A percentile compares a stretch with the other conserved stretches of the same genome.
These are phyloP conservation scores for Caradrina clavipalpis DNA, from an alignment of 2,888 invertebrate species.

Conservation along the genomic window DNA sequence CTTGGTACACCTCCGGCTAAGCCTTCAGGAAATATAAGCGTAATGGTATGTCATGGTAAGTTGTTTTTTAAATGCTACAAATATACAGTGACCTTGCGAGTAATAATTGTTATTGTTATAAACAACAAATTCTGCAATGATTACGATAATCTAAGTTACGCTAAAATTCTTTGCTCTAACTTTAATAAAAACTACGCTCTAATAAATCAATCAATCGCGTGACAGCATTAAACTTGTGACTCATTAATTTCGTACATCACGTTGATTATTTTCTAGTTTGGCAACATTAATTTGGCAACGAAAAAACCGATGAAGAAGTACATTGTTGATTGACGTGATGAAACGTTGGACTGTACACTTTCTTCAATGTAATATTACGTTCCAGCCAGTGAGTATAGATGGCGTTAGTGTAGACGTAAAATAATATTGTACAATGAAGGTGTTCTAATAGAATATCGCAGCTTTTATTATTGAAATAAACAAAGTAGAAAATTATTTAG, in stretches of 20 bases:
- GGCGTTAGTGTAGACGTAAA: conserved; percentile 7
- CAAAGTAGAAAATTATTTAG: no score
- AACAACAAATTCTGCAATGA: no score
- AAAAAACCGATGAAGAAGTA: neutral
- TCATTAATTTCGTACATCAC: conserved; percentile 18
- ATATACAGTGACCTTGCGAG: no score
- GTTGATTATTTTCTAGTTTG: conserved; percentile 16
- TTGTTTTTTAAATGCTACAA: no score
- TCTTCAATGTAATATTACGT: conserved; percentile 5
- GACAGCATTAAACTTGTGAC: conserved; percentile 17
- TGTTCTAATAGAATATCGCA: neutral
- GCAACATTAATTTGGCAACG: conserved; percentile 22
- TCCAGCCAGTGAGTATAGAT: conserved; percentile 15
- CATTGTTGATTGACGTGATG: neutral
- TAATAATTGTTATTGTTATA: no score
- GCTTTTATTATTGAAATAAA: neutral
- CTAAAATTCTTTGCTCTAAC: neutral
- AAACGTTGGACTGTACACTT: neutral
- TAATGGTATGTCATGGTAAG: no score
- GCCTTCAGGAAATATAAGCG: no score
- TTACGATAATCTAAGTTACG: neutral
- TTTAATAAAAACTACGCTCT: conserved; percentile 1
- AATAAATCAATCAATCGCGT: conserved; percentile 30
- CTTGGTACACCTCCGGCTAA: no score
- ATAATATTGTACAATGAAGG: neutral